These are phyloP conservation scores for Acrocyrtus sp. DNA, from an alignment of 2,888 invertebrate genomes.

Conservation along the genomic window DNA sequence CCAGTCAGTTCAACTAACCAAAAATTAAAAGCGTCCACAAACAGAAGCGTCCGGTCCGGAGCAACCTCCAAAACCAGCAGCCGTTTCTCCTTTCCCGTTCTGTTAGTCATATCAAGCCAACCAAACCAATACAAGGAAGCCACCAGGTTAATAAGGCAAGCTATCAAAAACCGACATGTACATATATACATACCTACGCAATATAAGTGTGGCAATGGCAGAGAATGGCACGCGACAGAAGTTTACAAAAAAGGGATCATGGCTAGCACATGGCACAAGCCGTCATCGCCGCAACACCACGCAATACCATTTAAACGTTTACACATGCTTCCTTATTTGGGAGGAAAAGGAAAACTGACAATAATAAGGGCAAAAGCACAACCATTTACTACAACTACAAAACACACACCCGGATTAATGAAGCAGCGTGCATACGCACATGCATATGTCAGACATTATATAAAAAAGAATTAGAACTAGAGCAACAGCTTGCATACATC, in stretches of 20 bases:
- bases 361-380: neutral
- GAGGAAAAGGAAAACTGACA: neutral
- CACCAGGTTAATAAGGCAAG: conserved; percentile 35
- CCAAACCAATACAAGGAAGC: too few species aligned
- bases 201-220: neutral
- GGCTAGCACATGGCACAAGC: conserved; percentile 41
- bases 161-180: neutral
- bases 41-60: conserved; percentile 35
- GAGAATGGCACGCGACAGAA: conserved; percentile 46
- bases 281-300: conserved; percentile 14
- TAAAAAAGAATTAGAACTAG: neutral
- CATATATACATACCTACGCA: neutral
- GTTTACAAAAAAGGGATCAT: too few species aligned
- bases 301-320: conserved; percentile 34
- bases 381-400: conserved; percentile 12
- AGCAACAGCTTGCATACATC: conserved; percentile 52
- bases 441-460: too few species aligned
- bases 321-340: conserved; percentile 4
- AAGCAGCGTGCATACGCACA: too few species aligned
- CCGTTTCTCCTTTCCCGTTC: neutral
- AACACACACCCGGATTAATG: neutral
- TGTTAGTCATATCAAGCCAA: conserved; percentile 1
- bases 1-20: neutral
- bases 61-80: neutral
- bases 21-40: conserved; percentile 41